A percentile compares a stretch with the other conserved stretches of the same genome.
These are phyloP conservation scores for Hydriomena furcata DNA, from an alignment of 2,888 invertebrate species.

Conservation along the genomic window DNA sequence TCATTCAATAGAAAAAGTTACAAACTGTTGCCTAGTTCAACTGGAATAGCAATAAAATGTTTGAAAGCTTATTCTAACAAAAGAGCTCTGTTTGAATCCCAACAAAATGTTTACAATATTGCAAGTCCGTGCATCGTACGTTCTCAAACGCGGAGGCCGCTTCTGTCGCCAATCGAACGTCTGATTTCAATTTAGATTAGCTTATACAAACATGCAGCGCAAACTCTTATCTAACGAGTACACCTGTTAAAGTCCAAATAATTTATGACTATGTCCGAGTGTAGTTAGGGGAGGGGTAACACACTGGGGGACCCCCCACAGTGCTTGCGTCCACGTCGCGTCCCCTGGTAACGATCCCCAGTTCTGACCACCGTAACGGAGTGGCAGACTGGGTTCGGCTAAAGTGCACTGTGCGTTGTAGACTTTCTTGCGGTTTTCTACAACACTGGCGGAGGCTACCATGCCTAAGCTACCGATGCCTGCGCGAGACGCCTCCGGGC, in stretches of 20 bases:
- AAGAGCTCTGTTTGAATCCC: not conserved
- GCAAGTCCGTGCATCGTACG: conserved; percentile 41
- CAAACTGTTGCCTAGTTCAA: not conserved
- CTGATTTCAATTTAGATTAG: conserved; percentile 83
- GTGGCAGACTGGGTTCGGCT: too few relatives aligned
- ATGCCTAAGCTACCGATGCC: too few relatives aligned
- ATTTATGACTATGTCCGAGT: conserved; percentile 66
- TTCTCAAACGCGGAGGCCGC: conserved; percentile 54
- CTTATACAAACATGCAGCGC: conserved; percentile 72
- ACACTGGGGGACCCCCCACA: too few relatives aligned
- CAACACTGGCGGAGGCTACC: too few relatives aligned
- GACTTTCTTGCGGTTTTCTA: too few relatives aligned
- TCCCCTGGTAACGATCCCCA: too few relatives aligned
- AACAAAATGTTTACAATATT: conserved; percentile 21
- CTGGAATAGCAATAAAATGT: not conserved
- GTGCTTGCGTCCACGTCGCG: too few relatives aligned
- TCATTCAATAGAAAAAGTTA: not conserved
- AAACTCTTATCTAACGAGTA: conserved; percentile 79
- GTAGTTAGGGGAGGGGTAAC: conserved; percentile 32
- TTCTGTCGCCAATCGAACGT: conserved; percentile 79
- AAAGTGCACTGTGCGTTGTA: too few relatives aligned
- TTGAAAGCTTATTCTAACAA: not conserved
- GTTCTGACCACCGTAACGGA: too few relatives aligned
- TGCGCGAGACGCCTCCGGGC: too few relatives aligned
- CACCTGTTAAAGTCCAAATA: conserved; percentile 80